These are phyloP conservation scores for Panorpa germanica DNA, from an alignment of 2,888 invertebrate genomes.

Conservation along the genomic window DNA sequence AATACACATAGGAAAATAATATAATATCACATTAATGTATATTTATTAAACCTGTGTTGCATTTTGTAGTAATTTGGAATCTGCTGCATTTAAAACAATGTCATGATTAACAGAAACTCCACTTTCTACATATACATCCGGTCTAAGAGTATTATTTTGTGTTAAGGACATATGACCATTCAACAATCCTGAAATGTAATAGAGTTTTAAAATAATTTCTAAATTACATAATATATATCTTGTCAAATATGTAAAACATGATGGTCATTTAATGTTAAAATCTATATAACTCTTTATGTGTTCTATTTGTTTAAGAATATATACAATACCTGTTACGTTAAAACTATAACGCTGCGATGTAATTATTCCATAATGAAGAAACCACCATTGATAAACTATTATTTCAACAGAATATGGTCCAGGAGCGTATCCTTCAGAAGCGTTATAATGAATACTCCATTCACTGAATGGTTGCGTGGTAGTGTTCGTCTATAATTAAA, in stretches of 20 bases:
- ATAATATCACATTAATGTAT: too few species aligned
- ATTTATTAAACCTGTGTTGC: too few species aligned
- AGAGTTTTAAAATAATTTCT: slow-evolving; percentile 5
- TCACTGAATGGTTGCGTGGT: slow-evolving; percentile 30
- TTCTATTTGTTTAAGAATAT: slow-evolving; percentile 6
- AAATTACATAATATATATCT: slow-evolving; percentile 2
- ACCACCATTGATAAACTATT: slow-evolving; percentile 22
- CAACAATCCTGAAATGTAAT: slow-evolving; percentile 32
- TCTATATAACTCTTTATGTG: background rate
- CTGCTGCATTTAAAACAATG: slow-evolving; percentile 36
- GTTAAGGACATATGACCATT: slow-evolving; percentile 45
- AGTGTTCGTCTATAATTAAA: slow-evolving; percentile 18
- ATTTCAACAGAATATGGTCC: slow-evolving; percentile 40
- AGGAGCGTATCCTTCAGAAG: slow-evolving; percentile 27
- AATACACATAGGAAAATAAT: too few species aligned
- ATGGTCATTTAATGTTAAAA: slow-evolving; percentile 4
- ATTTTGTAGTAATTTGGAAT: slow-evolving; percentile 34
- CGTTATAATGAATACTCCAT: slow-evolving; percentile 42
- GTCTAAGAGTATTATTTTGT: slow-evolving; percentile 38
- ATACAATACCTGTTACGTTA: slow-evolving; percentile 27
- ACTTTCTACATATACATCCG: slow-evolving; percentile 42
- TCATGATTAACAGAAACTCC: slow-evolving; percentile 33
- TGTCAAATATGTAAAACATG: slow-evolving; percentile 8
- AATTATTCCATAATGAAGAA: slow-evolving; percentile 24
- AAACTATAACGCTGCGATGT: slow-evolving; percentile 24